Base-by-base conservation (phyloP, 2,797 vertebrate genomes). In the Sebastes cheni region DNA sequence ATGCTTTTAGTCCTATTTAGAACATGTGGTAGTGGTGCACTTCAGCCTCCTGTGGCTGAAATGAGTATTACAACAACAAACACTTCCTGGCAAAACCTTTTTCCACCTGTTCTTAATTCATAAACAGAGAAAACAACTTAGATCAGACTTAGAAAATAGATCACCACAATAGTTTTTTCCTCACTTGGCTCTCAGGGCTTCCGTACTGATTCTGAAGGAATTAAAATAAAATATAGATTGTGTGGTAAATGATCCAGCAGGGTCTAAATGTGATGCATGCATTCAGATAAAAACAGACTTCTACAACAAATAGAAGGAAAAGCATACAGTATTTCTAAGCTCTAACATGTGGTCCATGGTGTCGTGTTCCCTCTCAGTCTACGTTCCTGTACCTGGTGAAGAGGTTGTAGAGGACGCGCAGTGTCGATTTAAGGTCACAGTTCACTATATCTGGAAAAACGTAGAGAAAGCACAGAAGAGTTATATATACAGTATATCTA, bases 301-400 rank as follows among this genome's bases (percentile, higher is more conserved):
- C 1, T 61, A 25, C 27, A 60, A 72, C 18, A 58, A 82, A 50
- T 2, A 67, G n/a, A 76, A 76, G 14, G 10, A 42, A 54, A 66
- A 72, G 62, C 42, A 62, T 27, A 18, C 10, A 14, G 3, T 13
- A n/a, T 34, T 27, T 20, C 67, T 61, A 79, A 82, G 62, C 50
- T 79, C 70, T 22, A 72, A 27, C 13, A 77, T 22, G 71, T 85
- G 74, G 86, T 88, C 83, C 60, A 3, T 22, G 34, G 46, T 65
- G 10, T 36, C 5, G 50, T 27, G 34, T 67, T 82, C 67, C 72
- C 69, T 77, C 52, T 99, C 93, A 99, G 68, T 99, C 98, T 79
- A 99, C 96, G 0, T 97, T 97, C 86, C 98, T 96, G 95, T 99
- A 99, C 85, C 96, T 97, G 92, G 97, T 98, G 93, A 99, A 99